Base-by-base conservation (phyloP, 2,888 invertebrate species). In the Sinopyrophorus schimmeli region DNA sequence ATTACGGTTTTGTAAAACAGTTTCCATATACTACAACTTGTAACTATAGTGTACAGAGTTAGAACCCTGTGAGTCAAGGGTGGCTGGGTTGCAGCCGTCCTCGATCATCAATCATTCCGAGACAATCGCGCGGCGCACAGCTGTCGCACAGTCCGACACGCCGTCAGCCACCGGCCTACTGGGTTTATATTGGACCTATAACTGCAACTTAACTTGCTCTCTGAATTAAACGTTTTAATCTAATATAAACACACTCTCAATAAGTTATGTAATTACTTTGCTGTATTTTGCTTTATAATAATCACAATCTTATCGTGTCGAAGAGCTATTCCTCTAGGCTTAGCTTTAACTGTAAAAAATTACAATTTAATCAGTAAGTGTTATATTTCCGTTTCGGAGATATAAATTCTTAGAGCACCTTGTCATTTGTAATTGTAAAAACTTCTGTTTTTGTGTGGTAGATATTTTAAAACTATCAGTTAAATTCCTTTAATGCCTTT, bases 91-190 rank as follows among this genome's bases (percentile, higher is more conserved):
- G 64, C 69, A 74, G 75, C 76, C 76, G 76, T 73, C 74, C 73
- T 72, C 71, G 74, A 76, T 79, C 80, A 79, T 80, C 80, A 79
- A 80, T 80, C 80, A 80, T 79, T 66, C 73, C 66, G 73, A 74
- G 74, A 75, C 79, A 80, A 79, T 80, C 78, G 78, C 76, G 75
- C 74, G 71, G 74, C 73, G 75, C 77, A 76, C 79, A 79, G 78
- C 78, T 79, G 79, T 78, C 77, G 77, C 76, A 75, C 74, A 67
- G 67, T 65, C 68, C 67, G 67, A 68, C 67, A 62, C 60, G 61
- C 63, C 62, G 62, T 66, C 65, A 69, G 67, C 68, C 68, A 68
- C 68, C 68, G 69, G 67, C 65, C 68, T 66, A 66, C 68, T 58
- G 65, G 67, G 67, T 68, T 66, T 67, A 67, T 68, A 67, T 66